Percentiles rank a stretch among this genome's conserved stretches.
phyloP scores from a whole-genome alignment of 2,797 vertebrate species.

The Poecilia wingei region DNA sequence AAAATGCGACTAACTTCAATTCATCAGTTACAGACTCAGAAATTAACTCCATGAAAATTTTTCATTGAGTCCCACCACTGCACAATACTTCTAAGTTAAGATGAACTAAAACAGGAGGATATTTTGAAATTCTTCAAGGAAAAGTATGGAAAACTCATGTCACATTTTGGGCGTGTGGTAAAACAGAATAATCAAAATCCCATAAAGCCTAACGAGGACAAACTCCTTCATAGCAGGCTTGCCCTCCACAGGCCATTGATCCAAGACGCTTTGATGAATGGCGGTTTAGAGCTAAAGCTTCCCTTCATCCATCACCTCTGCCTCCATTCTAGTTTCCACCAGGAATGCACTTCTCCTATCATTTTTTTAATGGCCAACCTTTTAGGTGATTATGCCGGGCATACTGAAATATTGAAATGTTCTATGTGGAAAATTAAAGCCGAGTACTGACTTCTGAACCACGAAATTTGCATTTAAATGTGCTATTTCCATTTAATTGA shows the following conservation, averaged over 20 bases:
- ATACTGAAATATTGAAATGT: not conserved
- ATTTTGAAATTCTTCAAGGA: not conserved
- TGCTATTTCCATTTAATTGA: not conserved
- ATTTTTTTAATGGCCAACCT: conserved; percentile 6
- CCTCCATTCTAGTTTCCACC: not conserved
- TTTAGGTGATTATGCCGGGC: not conserved
- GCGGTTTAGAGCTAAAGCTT: not conserved
- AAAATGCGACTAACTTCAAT: not conserved
- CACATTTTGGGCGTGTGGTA: not conserved
- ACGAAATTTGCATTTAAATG: conserved; percentile 12
- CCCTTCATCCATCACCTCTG: not conserved
- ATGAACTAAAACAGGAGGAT: not conserved
- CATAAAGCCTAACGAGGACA: not conserved
- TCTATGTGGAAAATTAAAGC: conserved; percentile 1
- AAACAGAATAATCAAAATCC: conserved; percentile 3
- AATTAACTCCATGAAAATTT: not conserved
- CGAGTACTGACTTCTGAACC: not conserved
- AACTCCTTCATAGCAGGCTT: not conserved
- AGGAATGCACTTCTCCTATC: not conserved
- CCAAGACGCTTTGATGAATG: conserved; percentile 3
- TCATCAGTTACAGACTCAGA: not conserved
- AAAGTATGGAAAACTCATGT: not conserved
- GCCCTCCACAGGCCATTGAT: conserved; percentile 1
- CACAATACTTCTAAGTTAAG: not conserved
- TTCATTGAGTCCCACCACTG: not conserved